Base-by-base conservation (phyloP, 2,888 invertebrate genomes). In the Pyrochroa serraticornis region DNA sequence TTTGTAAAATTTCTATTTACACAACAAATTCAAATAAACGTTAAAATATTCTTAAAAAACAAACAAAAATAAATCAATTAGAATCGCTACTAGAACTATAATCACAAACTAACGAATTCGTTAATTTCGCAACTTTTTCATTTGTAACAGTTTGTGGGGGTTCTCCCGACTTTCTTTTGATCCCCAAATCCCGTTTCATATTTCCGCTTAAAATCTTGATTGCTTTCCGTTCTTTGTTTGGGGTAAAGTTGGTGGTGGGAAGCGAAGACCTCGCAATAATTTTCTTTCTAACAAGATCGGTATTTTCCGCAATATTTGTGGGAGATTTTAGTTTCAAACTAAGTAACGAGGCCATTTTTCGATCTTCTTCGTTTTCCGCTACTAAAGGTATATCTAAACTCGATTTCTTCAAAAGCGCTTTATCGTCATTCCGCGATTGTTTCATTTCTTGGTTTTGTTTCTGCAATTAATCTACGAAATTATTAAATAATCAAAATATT, bases 321-420 rank as follows among this genome's bases (percentile, higher is more conserved):
- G 61, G 78, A 1, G 89, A 87, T 71, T 86, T 85, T 2, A 91
- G 78, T 71, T 87, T 85, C 39, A 91, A 80, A 52, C 87, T 84
- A 63, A 93, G 83, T 3, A 95, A 81, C 0, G 88, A 84, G 0
- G 96, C 96, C 78, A 93, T 82, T 74, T 87, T 87, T 48, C 85
- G 83, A 74, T 97, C 96, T 58, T 93, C 91, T 48, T 88, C 87
- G 12, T 83, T 83, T 78, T 97, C 96, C 1, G 90, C 87, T 0
- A 95, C 79, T 3, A 97, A 82, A 6, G 84, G 81, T 37, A 97
- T 91, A 69, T 90, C 86, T 12, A 96, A 80, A 9, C 92, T 91
- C 30, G 88, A 87, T 75, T 87, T 93, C 38, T 86, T 85, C 39
- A 93, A 77, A 6, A 96, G 80, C 7, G 85, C 82, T 47, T 86